Evolutionary conservation across 2,797 vertebrate genomes (phyloP).

Genomic region (Octomys mimax): DNA sequence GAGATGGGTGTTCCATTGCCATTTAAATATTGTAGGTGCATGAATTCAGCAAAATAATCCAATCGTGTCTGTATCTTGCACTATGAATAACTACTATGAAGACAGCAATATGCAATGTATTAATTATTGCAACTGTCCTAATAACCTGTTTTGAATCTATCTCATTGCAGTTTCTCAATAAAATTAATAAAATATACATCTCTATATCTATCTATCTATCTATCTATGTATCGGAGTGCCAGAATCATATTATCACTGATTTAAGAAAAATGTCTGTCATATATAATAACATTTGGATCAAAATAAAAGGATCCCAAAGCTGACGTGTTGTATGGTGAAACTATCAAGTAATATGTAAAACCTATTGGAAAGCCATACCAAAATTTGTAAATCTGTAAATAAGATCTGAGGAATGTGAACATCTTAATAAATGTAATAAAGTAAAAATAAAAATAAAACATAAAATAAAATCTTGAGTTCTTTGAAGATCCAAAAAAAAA

Average conservation of each 20-base stretch:
- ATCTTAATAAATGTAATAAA: neutral
- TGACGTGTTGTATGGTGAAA: neutral
- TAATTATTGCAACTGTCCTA: too few species aligned
- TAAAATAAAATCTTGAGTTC: too few species aligned
- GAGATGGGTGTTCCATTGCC: too few species aligned
- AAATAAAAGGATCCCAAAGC: neutral
- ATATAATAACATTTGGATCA: neutral
- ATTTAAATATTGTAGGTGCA: too few species aligned
- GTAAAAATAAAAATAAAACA: neutral
- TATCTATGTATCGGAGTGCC: neutral
- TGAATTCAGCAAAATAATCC: too few species aligned
- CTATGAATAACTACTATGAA: too few species aligned
- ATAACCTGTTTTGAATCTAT: too few species aligned
- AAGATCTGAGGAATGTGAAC: neutral
- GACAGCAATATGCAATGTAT: too few species aligned
- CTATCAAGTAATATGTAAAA: neutral
- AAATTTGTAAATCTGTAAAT: constrained; percentile 4
- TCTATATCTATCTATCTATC: neutral
- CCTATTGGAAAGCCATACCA: neutral
- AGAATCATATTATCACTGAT: neutral
- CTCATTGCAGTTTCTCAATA: too few species aligned
- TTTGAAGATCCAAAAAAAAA: too few species aligned
- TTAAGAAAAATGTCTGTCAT: constrained; percentile 5
- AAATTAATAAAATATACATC: too few species aligned
- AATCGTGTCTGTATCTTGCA: too few species aligned